Conservation (phyloP, 1,140 invertebrate species). For the Euglossa dilemma region DNA sequence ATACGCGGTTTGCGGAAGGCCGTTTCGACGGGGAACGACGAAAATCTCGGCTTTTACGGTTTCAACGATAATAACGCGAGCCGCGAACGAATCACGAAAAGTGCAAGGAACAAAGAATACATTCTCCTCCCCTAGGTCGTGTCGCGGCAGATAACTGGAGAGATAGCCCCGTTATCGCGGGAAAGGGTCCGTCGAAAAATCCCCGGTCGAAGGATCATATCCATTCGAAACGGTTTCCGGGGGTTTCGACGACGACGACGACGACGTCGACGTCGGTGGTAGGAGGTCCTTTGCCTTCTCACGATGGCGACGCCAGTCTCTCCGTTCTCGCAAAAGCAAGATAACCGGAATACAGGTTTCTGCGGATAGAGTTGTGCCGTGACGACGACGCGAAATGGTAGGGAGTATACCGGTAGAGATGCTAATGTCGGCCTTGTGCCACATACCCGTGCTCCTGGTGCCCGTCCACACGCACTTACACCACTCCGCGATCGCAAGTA, state of each 20-base stretch:
- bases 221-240: constrained; percentile 61
- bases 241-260: not conserved
- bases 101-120: constrained; percentile 37
- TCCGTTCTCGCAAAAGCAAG: constrained; percentile 61
- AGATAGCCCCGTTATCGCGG: constrained; percentile 41
- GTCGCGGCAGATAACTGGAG: constrained; percentile 22
- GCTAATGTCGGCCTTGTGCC: constrained; percentile 83
- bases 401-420: constrained; percentile 82
- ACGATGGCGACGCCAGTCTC: constrained; percentile 57
- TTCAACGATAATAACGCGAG: constrained; percentile 37
- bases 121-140: not conserved
- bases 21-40: not conserved
- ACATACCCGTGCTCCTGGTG: constrained; percentile 77
- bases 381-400: constrained; percentile 68
- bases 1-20: not conserved
- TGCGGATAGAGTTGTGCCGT: constrained; percentile 78
- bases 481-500: constrained; percentile 21
- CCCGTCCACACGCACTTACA: constrained; percentile 62
- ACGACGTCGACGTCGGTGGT: not conserved
- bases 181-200: constrained; percentile 42
- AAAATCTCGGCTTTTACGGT: constrained; percentile 21
- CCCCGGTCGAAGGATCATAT: constrained; percentile 34
- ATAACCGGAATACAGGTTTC: constrained; percentile 80
- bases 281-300: constrained; percentile 66
- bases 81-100: constrained; percentile 26